Evolutionary conservation across 35 echinoderm and acorn worm genomes (phyloP), one percentile per base, ranked within the genome.

Genomic region (Apostichopus californicus): DNA sequence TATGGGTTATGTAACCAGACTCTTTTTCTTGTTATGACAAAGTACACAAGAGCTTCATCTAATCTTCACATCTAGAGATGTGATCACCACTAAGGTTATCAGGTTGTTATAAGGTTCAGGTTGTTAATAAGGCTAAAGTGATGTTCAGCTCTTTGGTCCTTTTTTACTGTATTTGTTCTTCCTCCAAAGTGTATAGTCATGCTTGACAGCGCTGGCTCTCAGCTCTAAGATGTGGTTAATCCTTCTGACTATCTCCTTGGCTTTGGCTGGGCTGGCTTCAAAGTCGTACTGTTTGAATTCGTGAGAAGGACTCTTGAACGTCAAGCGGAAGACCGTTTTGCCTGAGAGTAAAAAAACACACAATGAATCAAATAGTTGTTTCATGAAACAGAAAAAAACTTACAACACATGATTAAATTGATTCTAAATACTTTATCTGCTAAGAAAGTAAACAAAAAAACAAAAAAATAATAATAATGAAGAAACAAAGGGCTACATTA

Each of bases 261-360:
- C 93, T 8, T 83, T 80, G 34, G 82, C 23, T 78, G 93, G 89
- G 75, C 89, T 90, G 4, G 97, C 92, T 87, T 99, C 97, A 92
- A 99, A 96, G 78, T 99, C 97, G 66, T 96, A 93, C 78, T 96
- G 92, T 93, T 99, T 99, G 95, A 96, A 99, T 14, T 99, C 97
- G 26, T 91, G 92, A 52, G 79, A 46, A 28, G 81, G 82, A 90
- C 91, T 94, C 94, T 94, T 97, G 81, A 92, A 97, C 12, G 96
- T 98, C 18, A 99, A 78, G 20, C 97, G 87, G 92, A 99, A 99
- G 78, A 88, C 78, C 9, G 97, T 91, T 80, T 96, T 99, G 6
- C 97, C 97, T 99, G 55, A 0, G 77, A 87, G 56, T n/a, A n/a
- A 68, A 68, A 68, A 34, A 34, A 17, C 10, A 68, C 64, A 68